These are phyloP conservation scores for Chiroxiphia lanceolata DNA, from an alignment of 2,797 vertebrate genomes.

Conservation along the genomic window DNA sequence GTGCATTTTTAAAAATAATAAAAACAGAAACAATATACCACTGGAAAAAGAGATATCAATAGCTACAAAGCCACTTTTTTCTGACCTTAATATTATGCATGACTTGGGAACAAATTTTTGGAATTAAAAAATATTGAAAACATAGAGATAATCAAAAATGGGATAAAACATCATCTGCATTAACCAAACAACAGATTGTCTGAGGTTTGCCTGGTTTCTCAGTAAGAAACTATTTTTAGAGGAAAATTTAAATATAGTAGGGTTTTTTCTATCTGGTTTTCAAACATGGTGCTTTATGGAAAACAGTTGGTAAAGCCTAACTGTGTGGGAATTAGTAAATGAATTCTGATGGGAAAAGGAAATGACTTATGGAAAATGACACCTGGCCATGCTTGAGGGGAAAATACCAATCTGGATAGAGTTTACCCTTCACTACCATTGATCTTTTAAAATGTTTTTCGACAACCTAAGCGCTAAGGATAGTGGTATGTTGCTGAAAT, in stretches of 20 bases:
- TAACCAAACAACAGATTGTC: not conserved
- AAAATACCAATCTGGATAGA: not conserved
- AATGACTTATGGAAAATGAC: constrained; percentile 9
- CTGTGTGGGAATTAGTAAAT: not conserved
- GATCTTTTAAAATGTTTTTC: constrained; percentile 5
- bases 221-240: not conserved
- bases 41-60: not conserved
- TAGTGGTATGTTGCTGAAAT: not conserved
- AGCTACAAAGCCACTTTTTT: not conserved
- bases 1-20: not conserved
- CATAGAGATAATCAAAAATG: not conserved
- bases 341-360: not conserved
- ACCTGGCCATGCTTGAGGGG: not conserved
- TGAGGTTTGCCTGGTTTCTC: not conserved
- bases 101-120: not conserved
- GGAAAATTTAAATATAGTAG: not conserved
- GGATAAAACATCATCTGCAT: not conserved
- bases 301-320: not conserved
- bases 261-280: not conserved
- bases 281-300: not conserved
- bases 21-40: not conserved
- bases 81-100: not conserved
- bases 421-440: not conserved
- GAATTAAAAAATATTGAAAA: not conserved
- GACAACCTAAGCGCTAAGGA: not conserved